Percentiles rank a stretch among this genome's conserved stretches.
These are phyloP conservation scores for Apogon talboti DNA, from an alignment of 2,797 vertebrate genomes.

Conservation along the genomic window DNA sequence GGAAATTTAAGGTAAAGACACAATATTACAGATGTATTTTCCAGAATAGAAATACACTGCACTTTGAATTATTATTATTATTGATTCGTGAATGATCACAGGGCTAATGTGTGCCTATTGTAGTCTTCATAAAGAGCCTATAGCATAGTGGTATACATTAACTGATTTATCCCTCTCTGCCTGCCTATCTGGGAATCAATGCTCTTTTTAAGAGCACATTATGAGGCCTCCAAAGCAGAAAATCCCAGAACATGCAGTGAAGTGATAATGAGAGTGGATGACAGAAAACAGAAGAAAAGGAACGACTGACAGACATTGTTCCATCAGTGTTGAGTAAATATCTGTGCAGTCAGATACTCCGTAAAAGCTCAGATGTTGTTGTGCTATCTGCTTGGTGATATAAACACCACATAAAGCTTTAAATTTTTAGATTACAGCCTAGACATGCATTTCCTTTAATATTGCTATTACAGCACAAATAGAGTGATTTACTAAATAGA, in stretches of 20 bases:
- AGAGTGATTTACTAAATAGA: too few species aligned
- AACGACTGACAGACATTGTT: constrained; percentile 28
- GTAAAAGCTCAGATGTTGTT: too few species aligned
- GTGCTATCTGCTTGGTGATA: too few species aligned
- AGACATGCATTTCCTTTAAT: too few species aligned
- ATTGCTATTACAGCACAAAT: too few species aligned
- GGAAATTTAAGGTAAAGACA: background rate
- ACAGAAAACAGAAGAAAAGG: constrained; percentile 37
- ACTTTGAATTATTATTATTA: constrained; percentile 34
- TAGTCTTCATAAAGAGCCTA: constrained; percentile 37
- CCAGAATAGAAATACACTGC: background rate
- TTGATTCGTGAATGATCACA: constrained; percentile 63
- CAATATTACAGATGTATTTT: constrained; percentile 7
- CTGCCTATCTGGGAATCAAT: constrained; percentile 59
- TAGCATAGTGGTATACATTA: constrained; percentile 45
- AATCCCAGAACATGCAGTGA: constrained; percentile 52
- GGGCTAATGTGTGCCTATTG: constrained; percentile 53
- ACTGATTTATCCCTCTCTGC: constrained; percentile 51
- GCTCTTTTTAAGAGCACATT: constrained; percentile 63
- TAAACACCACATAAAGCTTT: too few species aligned
- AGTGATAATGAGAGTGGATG: constrained; percentile 58
- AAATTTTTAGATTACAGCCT: too few species aligned
- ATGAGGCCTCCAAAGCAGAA: constrained; percentile 48
- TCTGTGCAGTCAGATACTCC: too few species aligned
- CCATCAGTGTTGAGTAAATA: constrained; percentile 14